Evolutionary conservation across 2,888 invertebrate species (phyloP), one percentile per base, ranked within the genome.

Genomic region (Acleris sparsana): DNA sequence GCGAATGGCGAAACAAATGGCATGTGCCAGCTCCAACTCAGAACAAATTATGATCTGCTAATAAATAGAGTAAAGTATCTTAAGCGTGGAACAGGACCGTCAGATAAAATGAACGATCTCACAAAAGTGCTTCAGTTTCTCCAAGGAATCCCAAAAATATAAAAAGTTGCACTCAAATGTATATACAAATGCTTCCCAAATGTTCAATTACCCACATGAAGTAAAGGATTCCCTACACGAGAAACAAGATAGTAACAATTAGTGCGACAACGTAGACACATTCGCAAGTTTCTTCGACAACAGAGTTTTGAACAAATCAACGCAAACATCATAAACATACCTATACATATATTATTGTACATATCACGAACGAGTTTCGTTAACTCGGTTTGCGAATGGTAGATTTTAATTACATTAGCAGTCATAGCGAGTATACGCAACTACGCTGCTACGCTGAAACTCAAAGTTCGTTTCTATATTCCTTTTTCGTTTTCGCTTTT

Each of bases 351-450:
- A n/a, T 17, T 52, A 63, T 46, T 58, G 51, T 64, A 55, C 25
- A 60, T 65, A 55, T 71, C 64, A 67, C 33, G 52, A 69, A 70
- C 58, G 63, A 70, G 65, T 70, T 71, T 60, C 48, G 59, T 46
- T 61, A 70, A 70, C 68, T 65, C 58, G 63, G 72, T 70, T 69
- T 66, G 68, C 61, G 69, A 70, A 69, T 72, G 71, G 71, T 73
- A 73, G 72, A 77, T 74, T 82, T 82, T 80, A 83, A 83, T 83
- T 77, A 79, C 78, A 79, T 82, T 80, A 80, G 63, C 67, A 69
- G 69, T 69, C 68, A 63, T 63, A 66, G 60, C 51, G 65, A 66
- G 72, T 71, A 67, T 65, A 58, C 60, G 62, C 58, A 71, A 67
- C 39, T 13, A 39, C 4, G 5, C 17, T 46, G 6, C n/a, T 17